Base-by-base conservation (phyloP, 2,797 vertebrate genomes). In the Chelonia mydas region DNA sequence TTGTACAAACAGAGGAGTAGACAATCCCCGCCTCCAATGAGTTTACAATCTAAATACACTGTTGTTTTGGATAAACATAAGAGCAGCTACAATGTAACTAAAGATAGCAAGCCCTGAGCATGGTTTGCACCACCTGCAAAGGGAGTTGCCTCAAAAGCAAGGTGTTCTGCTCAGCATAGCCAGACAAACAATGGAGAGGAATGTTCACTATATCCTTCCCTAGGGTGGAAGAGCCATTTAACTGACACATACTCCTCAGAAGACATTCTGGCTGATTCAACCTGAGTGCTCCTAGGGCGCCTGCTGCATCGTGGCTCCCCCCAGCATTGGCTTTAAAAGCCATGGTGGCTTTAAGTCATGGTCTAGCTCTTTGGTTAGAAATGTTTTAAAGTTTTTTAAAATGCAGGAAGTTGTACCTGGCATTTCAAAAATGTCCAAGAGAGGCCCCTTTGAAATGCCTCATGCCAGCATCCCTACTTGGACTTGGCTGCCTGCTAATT, bases 191-290 rank as follows among this genome's bases (percentile, higher is more conserved):
- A 19, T 21, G 74, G 16, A 33, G 31, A 7, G 31, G 28, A n/a
- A n/a, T 31, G 61, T 65, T 65, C 33, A 33, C 27, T 77, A 2
- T 31, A n/a, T 82, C 84, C 82, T 85, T 5, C 19, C 54, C 23
- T 68, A 83, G 80, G 3, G 5, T 89, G 5, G 23, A 12, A 13
- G 0, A 76, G 4, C 11, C 54, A 11, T 59, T 33, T 9, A 3
- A n/a, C 50, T 7, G 2, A 33, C 61, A 65, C 11, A 15, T 9
- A 3, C 65, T 1, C 23, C 2, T 0, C 0, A 79, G 6, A 54
- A 2, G 1, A 50, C 50, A 7, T 78, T 84, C 65, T 13, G 12
- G n/a, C 0, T 88, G 3, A 33, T 90, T 90, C 3, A 13, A 0
- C 78, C n/a, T 88, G 74, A 17, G 12, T 1, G 0, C 77, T 33